Conservation (phyloP, 1,140 invertebrate species). For the Rhyacophila brunnea region DNA sequence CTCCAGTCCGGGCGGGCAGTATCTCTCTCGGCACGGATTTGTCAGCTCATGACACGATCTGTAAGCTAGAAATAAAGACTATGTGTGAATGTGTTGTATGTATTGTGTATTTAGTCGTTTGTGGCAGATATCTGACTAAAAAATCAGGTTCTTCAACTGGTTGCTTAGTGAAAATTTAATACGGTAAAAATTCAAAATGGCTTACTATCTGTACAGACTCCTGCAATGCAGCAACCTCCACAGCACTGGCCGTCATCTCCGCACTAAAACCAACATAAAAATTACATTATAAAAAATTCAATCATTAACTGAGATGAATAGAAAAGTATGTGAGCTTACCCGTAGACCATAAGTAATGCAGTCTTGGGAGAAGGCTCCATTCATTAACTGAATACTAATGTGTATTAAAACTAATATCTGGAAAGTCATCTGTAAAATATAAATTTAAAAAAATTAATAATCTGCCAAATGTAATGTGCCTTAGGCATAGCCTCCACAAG, state of each 20-base stretch:
- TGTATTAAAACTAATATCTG: no score
- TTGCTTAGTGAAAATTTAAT: neutral
- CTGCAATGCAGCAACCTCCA: constrained; percentile 28
- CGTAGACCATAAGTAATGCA: constrained; percentile 26
- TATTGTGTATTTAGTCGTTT: no score
- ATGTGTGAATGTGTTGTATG: no score
- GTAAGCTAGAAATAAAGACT: constrained; percentile 21
- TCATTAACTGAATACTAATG: neutral
- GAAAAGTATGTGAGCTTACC: constrained; percentile 8
- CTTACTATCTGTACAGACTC: constrained; percentile 29
- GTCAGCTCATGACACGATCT: constrained; percentile 15
- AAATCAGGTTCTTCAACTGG: neutral
- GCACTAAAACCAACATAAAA: constrained; percentile 29
- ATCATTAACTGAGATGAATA: no score
- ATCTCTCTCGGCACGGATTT: constrained; percentile 15
- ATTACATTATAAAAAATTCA: no score
- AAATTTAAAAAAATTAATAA: no score
- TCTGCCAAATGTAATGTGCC: no score
- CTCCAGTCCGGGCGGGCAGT: constrained; percentile 20
- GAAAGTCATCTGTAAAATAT: no score
- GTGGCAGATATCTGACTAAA: neutral
- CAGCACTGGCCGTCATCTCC: constrained; percentile 26
- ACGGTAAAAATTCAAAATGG: neutral
- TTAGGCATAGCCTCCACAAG: no score
- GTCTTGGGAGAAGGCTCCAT: constrained; percentile 11